Base-by-base conservation (phyloP, 1,140 invertebrate species). In the Harlomillsia oculata region DNA sequence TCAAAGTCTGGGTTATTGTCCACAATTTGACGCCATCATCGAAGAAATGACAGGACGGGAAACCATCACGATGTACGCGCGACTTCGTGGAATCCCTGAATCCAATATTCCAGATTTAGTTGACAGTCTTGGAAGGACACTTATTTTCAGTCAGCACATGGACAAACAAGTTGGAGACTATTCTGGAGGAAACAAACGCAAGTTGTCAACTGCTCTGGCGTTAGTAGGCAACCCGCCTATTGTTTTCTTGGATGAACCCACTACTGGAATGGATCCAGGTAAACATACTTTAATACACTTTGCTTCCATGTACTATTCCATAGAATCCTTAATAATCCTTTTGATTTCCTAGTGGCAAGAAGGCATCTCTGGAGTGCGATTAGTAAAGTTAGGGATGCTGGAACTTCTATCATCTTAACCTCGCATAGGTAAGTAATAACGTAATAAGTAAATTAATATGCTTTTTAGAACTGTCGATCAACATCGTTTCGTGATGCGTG, bases 171-270 rank as follows among this genome's bases (percentile, higher is more conserved):
- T 71, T n/a, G 68, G 70, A 55, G 67, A 29, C 67, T 74, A 72
- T 76, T 94, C 89, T 68, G 90, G 90, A 11, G 95, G 94, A 0
- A 98, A 96, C 64, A 96, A 94, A 69, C 78, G 94, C 37, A 96
- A 97, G 71, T 72, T 99, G 23, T 95, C 88, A 62, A 90, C 92
- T 36, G 92, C 92, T 0, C 81, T 99, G 43, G 86, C 94, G 8
- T 71, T 97, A 25, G 78, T 96, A 34, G 91, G 89, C n/a, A 83
- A 92, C 74, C 87, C 90, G 4, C 78, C 84, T 9, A 77, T 97
- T 14, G 78, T 96, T 25, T 90, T 92, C 68, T 72, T 97, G 59
- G 92, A 89, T 71, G 86, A 89, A 54, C 57, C 57, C 5, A 60
- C 62, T 4, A 60, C 58, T 28, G 64, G 87, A 40, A 87, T 89